Evolutionary conservation across 2,888 invertebrate genomes (phyloP).

Genomic region (Mechanitis mazaeus): DNA sequence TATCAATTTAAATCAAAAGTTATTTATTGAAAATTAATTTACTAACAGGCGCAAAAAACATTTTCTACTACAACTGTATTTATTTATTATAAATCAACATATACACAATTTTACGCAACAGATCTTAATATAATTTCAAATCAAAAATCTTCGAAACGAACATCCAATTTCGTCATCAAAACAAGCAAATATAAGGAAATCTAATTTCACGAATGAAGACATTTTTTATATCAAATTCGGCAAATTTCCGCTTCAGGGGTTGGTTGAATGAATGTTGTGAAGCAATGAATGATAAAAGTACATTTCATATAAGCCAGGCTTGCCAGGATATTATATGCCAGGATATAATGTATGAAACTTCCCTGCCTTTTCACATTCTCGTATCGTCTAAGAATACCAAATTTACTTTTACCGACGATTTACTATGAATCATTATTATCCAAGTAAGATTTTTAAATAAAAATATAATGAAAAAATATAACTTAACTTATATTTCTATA

Average conservation of each 20-base stretch:
- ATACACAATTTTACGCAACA: background rate
- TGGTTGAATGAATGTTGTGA: background rate
- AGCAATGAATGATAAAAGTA: background rate
- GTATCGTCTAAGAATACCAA: too few relatives aligned
- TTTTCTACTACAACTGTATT: too few relatives aligned
- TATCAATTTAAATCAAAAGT: too few relatives aligned
- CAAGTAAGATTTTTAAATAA: too few relatives aligned
- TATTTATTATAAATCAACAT: too few relatives aligned
- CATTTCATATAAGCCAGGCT: background rate
- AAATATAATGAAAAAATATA: too few relatives aligned
- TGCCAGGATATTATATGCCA: background rate
- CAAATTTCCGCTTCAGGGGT: conserved; percentile 19
- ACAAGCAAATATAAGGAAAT: background rate
- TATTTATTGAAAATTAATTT: too few relatives aligned
- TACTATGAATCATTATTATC: too few relatives aligned
- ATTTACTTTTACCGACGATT: too few relatives aligned
- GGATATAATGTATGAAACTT: too few relatives aligned
- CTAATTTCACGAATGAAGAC: conserved; percentile 2
- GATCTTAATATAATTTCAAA: background rate
- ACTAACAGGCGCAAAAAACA: too few relatives aligned
- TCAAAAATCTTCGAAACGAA: background rate
- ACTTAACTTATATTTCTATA: background rate
- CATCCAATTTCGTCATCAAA: background rate
- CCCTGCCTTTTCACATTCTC: too few relatives aligned
- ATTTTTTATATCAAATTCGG: conserved; percentile 25